A percentile compares a stretch with the other conserved stretches of the same genome.
phyloP scores from a whole-genome alignment of 1,140 invertebrate species.

The Tetragnatha versicolor region DNA sequence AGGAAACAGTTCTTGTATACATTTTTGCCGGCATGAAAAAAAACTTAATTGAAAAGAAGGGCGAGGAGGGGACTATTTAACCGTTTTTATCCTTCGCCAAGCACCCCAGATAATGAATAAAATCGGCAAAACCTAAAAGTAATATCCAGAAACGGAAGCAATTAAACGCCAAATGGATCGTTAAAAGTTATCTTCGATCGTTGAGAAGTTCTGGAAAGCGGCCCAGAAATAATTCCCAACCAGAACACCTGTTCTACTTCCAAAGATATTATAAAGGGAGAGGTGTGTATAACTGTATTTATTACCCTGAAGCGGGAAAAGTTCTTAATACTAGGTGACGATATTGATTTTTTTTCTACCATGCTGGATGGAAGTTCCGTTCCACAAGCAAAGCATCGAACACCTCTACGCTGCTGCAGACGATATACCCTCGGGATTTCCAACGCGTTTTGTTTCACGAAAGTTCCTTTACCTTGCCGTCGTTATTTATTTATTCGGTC shows the following conservation, averaged over 20 bases:
- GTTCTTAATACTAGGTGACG: background rate
- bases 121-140: too few relatives aligned
- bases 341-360: background rate
- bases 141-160: background rate
- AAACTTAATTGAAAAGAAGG: too few relatives aligned
- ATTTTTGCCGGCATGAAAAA: too few relatives aligned
- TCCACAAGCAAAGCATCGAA: background rate
- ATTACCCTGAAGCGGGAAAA: background rate
- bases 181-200: too few relatives aligned
- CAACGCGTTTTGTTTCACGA: background rate
- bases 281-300: constrained; percentile 1
- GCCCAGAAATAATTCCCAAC: background rate
- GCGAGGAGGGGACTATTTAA: too few relatives aligned
- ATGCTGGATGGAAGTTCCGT: background rate
- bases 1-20: too few relatives aligned
- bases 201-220: too few relatives aligned
- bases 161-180: background rate
- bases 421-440: background rate
- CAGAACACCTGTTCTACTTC: constrained; percentile 4
- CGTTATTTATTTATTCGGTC: background rate
- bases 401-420: background rate
- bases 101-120: too few relatives aligned
- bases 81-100: too few relatives aligned
- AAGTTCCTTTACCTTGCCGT: background rate
- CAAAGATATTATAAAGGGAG: background rate